Percentiles rank a stretch among this genome's conserved stretches.
These are phyloP conservation scores for Otus sunia DNA, from an alignment of 2,113 vertebrate species.

Conservation along the genomic window DNA sequence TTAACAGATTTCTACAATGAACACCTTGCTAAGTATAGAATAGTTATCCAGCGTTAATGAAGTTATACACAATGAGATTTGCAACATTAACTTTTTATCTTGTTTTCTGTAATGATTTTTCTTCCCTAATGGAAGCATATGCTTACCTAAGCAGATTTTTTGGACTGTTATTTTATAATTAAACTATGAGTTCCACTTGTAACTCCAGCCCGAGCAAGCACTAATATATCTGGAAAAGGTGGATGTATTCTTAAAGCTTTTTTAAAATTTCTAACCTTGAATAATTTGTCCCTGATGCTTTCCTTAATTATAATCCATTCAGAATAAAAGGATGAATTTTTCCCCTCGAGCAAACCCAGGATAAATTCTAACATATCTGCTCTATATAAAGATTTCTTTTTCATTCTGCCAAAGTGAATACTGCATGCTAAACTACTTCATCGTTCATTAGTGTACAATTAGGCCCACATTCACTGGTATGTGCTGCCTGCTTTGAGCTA, in stretches of 20 bases:
- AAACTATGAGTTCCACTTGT: constrained; percentile 17
- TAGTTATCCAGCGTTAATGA: constrained; percentile 35
- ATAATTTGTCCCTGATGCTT: constrained; percentile 42
- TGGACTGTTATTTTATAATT: constrained; percentile 25
- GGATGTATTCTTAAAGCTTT: not conserved
- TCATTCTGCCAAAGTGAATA: constrained; percentile 36
- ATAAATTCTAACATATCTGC: constrained; percentile 31
- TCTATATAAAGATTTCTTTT: constrained; percentile 40
- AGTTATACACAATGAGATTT: constrained; percentile 37
- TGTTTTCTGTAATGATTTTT: constrained; percentile 56
- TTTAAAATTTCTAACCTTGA: constrained; percentile 32
- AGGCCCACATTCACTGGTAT: not conserved
- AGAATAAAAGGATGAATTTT: constrained; percentile 49
- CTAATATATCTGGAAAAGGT: not conserved
- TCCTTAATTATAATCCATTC: constrained; percentile 51
- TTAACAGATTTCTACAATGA: not conserved
- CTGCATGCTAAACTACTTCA: constrained; percentile 28
- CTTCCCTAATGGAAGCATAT: constrained; percentile 24
- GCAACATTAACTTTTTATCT: constrained; percentile 64
- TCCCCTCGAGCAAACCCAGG: constrained; percentile 3
- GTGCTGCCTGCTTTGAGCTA: constrained; percentile 18
- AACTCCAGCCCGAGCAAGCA: not conserved
- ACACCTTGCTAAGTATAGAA: not conserved
- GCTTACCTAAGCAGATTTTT: constrained; percentile 50
- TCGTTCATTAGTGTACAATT: constrained; percentile 60